Percentiles rank a stretch among this genome's conserved stretches.
Evolutionary conservation across 2,888 invertebrate species (phyloP).

Genomic region (Chironomus riparius): DNA sequence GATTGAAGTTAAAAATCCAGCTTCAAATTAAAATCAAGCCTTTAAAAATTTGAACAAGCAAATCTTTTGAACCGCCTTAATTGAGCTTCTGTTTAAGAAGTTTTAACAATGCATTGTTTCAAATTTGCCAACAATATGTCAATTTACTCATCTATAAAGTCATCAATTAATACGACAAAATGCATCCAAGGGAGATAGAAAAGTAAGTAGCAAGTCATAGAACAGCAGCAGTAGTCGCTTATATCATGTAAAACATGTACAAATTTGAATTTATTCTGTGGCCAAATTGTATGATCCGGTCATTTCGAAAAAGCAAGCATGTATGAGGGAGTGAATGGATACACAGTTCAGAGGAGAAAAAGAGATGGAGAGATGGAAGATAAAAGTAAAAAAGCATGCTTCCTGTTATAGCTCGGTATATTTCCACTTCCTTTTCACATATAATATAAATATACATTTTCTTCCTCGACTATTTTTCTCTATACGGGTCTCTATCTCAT

Average conservation of each 20-base stretch:
- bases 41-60: no score
- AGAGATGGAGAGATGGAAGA: background rate
- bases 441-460: background rate
- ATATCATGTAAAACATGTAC: constrained; percentile 24
- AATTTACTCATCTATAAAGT: no score
- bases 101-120: no score
- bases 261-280: constrained; percentile 26
- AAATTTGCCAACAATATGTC: no score
- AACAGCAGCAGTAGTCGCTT: background rate
- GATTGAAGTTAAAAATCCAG: no score
- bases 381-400: background rate
- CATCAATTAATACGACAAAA: no score
- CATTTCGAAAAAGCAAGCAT: background rate
- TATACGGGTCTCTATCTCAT: background rate
- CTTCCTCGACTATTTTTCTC: background rate
- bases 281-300: constrained; percentile 27
- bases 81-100: no score
- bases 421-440: background rate
- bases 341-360: background rate
- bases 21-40: no score
- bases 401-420: background rate
- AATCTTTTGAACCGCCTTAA: no score
- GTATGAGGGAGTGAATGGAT: background rate
- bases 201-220: background rate
- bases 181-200: background rate